phyloP scores from a whole-genome alignment of 2,797 vertebrate species.

The Aselliscus stoliczkanus region DNA sequence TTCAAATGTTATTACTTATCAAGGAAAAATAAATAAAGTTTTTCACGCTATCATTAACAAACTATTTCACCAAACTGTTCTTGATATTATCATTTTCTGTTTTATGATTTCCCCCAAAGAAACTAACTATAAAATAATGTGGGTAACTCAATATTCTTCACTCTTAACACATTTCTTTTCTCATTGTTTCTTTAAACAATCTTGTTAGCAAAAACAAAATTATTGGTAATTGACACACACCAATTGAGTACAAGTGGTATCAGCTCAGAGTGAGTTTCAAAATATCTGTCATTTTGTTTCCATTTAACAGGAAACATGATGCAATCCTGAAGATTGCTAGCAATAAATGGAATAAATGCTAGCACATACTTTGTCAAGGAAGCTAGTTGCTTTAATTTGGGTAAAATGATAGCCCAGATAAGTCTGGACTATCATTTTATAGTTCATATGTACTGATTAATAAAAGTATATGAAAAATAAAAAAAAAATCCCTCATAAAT shows the following conservation, averaged over 20 bases:
- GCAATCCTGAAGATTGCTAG: not conserved
- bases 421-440: not conserved
- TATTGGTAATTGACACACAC: not conserved
- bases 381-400: not conserved
- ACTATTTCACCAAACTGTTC: conserved; percentile 60
- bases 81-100: conserved; percentile 57
- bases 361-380: not conserved
- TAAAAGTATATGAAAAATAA: not conserved
- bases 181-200: conserved; percentile 41
- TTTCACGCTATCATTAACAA: conserved; percentile 54
- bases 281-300: not conserved
- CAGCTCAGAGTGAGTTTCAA: conserved; percentile 28
- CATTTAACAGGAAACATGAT: not conserved
- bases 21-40: conserved; percentile 41
- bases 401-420: not conserved
- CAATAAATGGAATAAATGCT: not conserved
- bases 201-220: not conserved
- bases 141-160: conserved; percentile 26
- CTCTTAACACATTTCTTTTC: conserved; percentile 43
- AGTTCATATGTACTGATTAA: not conserved
- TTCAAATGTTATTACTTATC: conserved; percentile 55
- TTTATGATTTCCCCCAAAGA: conserved; percentile 34
- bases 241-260: not conserved
- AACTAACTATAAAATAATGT: conserved; percentile 60
- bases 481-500: not conserved